Evolutionary conservation across 2,888 invertebrate species (phyloP).

Genomic region (Netelia inedita): DNA sequence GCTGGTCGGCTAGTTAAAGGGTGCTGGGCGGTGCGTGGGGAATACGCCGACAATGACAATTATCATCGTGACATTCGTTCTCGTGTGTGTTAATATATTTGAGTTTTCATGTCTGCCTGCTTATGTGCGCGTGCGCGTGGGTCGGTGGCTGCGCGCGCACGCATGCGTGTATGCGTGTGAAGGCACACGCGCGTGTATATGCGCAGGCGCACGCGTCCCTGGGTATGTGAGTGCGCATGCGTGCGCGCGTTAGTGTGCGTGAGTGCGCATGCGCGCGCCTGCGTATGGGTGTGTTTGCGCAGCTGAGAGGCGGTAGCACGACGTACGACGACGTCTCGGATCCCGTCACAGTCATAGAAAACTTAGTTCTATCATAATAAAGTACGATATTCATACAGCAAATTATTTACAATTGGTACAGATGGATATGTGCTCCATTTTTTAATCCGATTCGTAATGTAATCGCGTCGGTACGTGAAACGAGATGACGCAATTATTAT

Average conservation of each 20-base stretch:
- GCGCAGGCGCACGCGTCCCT: background rate
- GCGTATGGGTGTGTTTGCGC: background rate
- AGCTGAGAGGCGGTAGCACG: slow-evolving; percentile 38
- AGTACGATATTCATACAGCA: slow-evolving; percentile 16
- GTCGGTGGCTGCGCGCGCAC: background rate
- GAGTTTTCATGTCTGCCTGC: background rate
- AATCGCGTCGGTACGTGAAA: background rate
- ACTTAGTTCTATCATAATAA: slow-evolving; percentile 29
- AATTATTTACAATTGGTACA: slow-evolving; percentile 38
- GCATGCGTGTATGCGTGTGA: background rate
- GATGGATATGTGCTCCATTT: slow-evolving; percentile 57
- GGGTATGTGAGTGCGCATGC: background rate
- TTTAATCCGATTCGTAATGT: slow-evolving; percentile 33
- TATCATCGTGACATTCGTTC: slow-evolving; percentile 19
- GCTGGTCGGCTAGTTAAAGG: slow-evolving; percentile 70
- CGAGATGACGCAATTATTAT: slow-evolving; percentile 4
- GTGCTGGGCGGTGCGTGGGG: slow-evolving; percentile 62
- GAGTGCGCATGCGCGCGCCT: background rate
- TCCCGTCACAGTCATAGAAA: slow-evolving; percentile 44
- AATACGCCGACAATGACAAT: slow-evolving; percentile 55
- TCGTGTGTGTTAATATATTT: background rate
- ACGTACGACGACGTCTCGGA: slow-evolving; percentile 12
- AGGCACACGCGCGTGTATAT: no score
- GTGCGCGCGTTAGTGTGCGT: slow-evolving; percentile 2
- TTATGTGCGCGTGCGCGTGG: background rate